phyloP scores from a whole-genome alignment of 2,113 vertebrate genomes.

The Paracanthobrama guichenoti region DNA sequence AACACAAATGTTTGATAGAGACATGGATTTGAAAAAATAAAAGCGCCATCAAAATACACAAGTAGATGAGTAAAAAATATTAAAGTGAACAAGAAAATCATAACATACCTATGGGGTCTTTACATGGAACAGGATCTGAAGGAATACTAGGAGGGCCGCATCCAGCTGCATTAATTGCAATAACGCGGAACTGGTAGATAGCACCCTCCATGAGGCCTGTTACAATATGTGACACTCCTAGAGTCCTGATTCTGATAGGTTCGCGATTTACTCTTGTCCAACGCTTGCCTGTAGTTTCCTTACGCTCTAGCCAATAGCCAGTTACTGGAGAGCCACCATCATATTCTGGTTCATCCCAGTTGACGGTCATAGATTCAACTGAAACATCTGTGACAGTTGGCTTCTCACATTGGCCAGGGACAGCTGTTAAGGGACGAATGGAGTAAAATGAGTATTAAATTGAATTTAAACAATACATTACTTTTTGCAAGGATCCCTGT shows the following conservation, averaged over 20 bases:
- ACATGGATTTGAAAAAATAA: not conserved
- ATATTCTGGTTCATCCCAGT: constrained; percentile 96
- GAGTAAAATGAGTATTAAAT: not conserved
- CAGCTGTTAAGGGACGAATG: constrained; percentile 73
- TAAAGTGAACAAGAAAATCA: not conserved
- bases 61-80: not conserved
- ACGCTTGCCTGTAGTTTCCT: constrained; percentile 92
- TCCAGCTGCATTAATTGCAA: constrained; percentile 91
- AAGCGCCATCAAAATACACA: not conserved
- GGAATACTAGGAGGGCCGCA: constrained; percentile 90
- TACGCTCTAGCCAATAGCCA: constrained; percentile 93
- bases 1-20: not conserved
- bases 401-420: constrained; percentile 95
- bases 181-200: constrained; percentile 93
- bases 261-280: constrained; percentile 91
- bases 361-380: constrained; percentile 90
- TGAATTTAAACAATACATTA: not conserved
- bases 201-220: constrained; percentile 88
- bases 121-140: constrained; percentile 87
- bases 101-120: constrained; percentile 90
- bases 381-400: constrained; percentile 90
- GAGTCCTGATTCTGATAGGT: constrained; percentile 86
- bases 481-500: not conserved
- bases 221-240: constrained; percentile 90
- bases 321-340: constrained; percentile 95